These are phyloP conservation scores for Festucalex cinctus DNA, from an alignment of 2,113 vertebrate genomes.

Conservation along the genomic window DNA sequence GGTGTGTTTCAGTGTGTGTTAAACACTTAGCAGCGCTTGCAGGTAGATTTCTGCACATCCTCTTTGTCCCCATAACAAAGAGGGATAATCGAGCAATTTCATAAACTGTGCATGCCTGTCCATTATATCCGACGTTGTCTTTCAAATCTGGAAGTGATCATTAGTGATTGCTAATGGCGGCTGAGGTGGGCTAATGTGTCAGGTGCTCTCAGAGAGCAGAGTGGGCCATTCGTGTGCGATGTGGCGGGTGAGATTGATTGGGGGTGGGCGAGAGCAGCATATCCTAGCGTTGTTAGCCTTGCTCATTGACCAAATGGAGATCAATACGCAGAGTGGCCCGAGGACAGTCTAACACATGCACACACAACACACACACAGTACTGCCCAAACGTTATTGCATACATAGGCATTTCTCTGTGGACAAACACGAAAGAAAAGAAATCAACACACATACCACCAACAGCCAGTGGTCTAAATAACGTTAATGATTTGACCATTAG, in stretches of 20 bases:
- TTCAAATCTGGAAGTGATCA: conserved; percentile 23
- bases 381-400: neutral
- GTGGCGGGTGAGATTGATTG: conserved; percentile 50
- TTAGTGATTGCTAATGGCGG: conserved; percentile 31
- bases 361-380: conserved; percentile 1
- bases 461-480: conserved; percentile 57
- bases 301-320: conserved; percentile 66
- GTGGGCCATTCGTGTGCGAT: conserved; percentile 48
- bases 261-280: conserved; percentile 46
- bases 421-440: conserved; percentile 24
- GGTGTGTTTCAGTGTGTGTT: neutral
- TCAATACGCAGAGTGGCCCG: conserved; percentile 60
- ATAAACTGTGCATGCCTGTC: conserved; percentile 9
- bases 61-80: neutral
- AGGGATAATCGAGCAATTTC: conserved; percentile 1
- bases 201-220: conserved; percentile 18
- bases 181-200: conserved; percentile 37
- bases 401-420: conserved; percentile 24
- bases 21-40: conserved; percentile 11
- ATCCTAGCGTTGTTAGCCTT: conserved; percentile 62
- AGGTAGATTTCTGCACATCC: conserved; percentile 4
- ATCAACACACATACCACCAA: conserved; percentile 25
- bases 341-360: conserved; percentile 41
- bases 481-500: conserved; percentile 65
- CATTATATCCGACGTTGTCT: conserved; percentile 19